Base-by-base conservation (phyloP, 23 tunicate species). In the Ciona savignyi region DNA sequence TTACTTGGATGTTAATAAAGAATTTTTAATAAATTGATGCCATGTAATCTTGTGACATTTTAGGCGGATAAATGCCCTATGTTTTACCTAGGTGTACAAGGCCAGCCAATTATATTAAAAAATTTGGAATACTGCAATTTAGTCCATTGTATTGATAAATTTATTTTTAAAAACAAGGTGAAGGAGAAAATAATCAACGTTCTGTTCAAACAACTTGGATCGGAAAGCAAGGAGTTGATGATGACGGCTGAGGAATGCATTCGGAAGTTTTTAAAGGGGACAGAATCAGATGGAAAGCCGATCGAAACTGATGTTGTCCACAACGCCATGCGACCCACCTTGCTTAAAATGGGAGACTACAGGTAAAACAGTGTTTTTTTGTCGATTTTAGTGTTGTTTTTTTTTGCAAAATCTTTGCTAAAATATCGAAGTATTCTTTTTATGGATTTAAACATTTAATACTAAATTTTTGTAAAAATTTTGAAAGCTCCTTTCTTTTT, bases 291-390 rank as follows among this genome's bases (percentile, higher is more conserved):
- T 42, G 97, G 87, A 32, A 66, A 68, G 3, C 91, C 86, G 25
- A 83, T 95, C 2, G 90, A 89, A 69, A 95, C 80, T 4, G 99
- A 95, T 24, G 87, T 89, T 29, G 79, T 95, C n/a, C 99, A 95
- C 61, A 74, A 91, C 29, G 99, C 95, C 25, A 83, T 95, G 96
- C 48, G 96, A 35, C 99, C 99, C 2, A 95, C 95, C 34, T 74
- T 95, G 42, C 76, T 79, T 66, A 95, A 95, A 65, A 95, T 95
- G 95, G 96, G 96, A 25, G 90, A 89, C 30, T 88, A 89, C 83
- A 71, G 97, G 97, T 91, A 61, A 31, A 24, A n/a, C n/a, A n/a
- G n/a, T n/a, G 34, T n/a, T 2, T 11, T 19, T 15, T 0, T 30
- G 65, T 4, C 56, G 20, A 56, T 60, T 11, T 22, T 9, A 72